These are phyloP conservation scores for Halcyon chelicuti DNA, from an alignment of 2,797 vertebrate species.

Conservation along the genomic window DNA sequence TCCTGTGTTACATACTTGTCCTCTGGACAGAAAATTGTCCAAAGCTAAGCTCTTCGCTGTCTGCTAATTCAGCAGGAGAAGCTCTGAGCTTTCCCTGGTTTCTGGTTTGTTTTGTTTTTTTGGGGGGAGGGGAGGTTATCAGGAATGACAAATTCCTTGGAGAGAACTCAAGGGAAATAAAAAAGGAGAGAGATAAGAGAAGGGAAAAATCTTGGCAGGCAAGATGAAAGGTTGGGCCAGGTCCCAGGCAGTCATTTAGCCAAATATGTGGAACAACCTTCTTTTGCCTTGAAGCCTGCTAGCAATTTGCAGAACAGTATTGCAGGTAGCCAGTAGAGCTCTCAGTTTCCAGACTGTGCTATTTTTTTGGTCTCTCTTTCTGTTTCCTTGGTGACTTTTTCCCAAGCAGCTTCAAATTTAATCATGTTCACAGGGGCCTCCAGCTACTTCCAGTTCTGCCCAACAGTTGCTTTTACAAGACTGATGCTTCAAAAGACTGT, in stretches of 20 bases:
- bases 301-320: not conserved
- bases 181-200: not conserved
- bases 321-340: slow-evolving; percentile 42
- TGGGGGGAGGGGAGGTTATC: not conserved
- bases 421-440: not conserved
- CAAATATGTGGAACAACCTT: not conserved
- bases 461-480: slow-evolving; percentile 3
- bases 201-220: not conserved
- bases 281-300: not conserved
- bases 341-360: not conserved
- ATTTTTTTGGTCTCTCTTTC: not conserved
- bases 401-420: slow-evolving; percentile 1
- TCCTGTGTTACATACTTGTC: not conserved
- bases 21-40: not conserved
- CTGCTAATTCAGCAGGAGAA: not conserved
- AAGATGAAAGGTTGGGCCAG: slow-evolving; percentile 11
- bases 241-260: slow-evolving; percentile 3
- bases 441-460: not conserved
- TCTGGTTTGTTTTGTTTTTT: not conserved
- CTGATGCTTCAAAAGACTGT: not conserved
- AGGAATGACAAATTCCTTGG: slow-evolving; percentile 26
- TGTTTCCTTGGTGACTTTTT: slow-evolving; percentile 40
- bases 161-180: not conserved
- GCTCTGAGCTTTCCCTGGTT: not conserved
- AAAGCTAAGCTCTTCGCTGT: not conserved